phyloP scores from a whole-genome alignment of 1,140 invertebrate genomes.

The Penaeus vannamei region DNA sequence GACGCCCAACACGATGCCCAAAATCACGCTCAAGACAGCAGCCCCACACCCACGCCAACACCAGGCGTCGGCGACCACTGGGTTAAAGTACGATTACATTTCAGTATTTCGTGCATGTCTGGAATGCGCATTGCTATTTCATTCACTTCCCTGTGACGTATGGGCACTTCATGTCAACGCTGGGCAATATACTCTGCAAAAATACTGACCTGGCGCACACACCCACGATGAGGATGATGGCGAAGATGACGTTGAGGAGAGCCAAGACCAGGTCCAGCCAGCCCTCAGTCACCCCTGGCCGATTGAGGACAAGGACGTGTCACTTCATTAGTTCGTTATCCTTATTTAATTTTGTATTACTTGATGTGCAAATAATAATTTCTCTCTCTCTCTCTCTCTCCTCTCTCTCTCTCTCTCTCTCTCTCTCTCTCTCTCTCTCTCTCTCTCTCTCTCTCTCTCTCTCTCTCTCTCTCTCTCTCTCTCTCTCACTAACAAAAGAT shows the following conservation, averaged over 20 bases:
- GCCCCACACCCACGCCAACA: conserved; percentile 2
- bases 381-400: not conserved
- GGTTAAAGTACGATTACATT: too few species aligned
- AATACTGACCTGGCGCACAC: not conserved
- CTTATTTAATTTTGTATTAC: not conserved
- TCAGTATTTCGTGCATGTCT: too few species aligned
- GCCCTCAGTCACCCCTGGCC: not conserved
- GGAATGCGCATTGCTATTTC: too few species aligned
- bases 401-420: not conserved
- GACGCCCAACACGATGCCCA: not conserved
- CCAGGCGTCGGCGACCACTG: not conserved
- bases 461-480: not conserved
- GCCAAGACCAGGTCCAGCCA: not conserved
- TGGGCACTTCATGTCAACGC: too few species aligned
- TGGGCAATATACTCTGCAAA: too few species aligned
- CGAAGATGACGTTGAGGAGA: conserved; percentile 6
- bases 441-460: not conserved
- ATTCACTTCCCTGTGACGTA: too few species aligned
- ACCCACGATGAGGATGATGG: not conserved
- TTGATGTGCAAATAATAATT: not conserved
- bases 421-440: not conserved
- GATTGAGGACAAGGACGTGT: not conserved
- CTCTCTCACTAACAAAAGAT: not conserved
- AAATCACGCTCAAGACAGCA: not conserved
- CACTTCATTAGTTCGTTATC: not conserved